Evolutionary conservation across 2,113 vertebrate genomes (phyloP).

Genomic region (Peromyscus californicus): DNA sequence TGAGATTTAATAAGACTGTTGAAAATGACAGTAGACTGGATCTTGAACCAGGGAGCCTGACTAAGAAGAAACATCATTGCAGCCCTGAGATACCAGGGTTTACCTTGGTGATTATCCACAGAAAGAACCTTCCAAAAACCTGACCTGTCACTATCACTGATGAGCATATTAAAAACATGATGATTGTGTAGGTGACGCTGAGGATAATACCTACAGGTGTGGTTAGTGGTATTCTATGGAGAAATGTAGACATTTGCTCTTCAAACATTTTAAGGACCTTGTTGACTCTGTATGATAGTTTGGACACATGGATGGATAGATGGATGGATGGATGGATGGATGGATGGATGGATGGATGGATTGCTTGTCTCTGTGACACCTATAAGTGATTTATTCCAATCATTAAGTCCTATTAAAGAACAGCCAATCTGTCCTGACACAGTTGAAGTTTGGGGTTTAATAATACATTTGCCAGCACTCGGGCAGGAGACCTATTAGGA

Average conservation of each 20-base stretch:
- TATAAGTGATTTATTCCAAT: conserved; percentile 51
- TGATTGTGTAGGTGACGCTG: neutral
- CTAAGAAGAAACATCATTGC: neutral
- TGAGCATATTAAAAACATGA: neutral
- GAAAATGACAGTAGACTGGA: neutral
- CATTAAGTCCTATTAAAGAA: conserved; percentile 57
- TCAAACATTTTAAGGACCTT: neutral
- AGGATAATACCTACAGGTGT: neutral
- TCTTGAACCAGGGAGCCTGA: neutral
- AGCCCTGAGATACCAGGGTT: neutral
- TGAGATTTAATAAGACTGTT: neutral
- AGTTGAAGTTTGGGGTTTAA: conserved; percentile 57
- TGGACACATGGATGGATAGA: neutral
- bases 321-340: neutral
- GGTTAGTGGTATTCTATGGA: neutral
- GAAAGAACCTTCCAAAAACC: neutral
- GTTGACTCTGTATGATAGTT: neutral
- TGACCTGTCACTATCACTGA: neutral
- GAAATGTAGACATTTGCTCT: conserved; percentile 24
- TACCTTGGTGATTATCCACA: neutral
- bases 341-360: neutral
- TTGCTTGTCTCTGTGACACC: neutral
- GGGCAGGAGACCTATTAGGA: conserved; percentile 48
- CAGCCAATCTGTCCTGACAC: conserved; percentile 37
- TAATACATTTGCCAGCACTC: conserved; percentile 60